Evolutionary conservation across 2,888 invertebrate species (phyloP).

Genomic region (Spilosoma lubricipeda): DNA sequence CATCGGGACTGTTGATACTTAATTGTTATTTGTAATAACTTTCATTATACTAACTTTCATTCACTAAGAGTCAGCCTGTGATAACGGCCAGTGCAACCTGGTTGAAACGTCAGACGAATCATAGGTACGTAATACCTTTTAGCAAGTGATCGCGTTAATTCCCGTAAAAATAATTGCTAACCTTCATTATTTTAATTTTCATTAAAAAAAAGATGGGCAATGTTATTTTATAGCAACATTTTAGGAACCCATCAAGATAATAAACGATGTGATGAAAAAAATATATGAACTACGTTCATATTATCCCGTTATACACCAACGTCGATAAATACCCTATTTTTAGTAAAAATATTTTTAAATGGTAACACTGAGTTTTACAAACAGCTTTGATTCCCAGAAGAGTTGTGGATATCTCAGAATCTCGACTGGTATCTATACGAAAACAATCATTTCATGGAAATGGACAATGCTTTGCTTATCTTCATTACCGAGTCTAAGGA

Average conservation of each 20-base stretch:
- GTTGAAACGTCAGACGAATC: no score
- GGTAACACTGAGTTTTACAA: background rate
- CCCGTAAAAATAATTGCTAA: no score
- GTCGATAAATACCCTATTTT: background rate
- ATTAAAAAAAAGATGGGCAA: background rate
- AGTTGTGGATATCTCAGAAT: conserved; percentile 1
- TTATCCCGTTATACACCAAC: background rate
- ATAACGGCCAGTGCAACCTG: no score
- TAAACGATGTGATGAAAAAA: background rate
- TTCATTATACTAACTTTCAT: no score
- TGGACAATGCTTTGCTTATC: background rate
- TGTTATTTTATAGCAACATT: background rate
- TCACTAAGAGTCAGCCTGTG: no score
- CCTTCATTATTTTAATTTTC: no score
- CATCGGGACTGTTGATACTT: no score
- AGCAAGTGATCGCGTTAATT: no score
- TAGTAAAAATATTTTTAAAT: background rate
- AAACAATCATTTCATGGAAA: background rate
- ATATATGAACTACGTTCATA: background rate
- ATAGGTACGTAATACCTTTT: no score
- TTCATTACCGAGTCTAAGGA: background rate
- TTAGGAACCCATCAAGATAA: background rate
- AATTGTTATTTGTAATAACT: background rate
- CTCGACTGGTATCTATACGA: background rate
- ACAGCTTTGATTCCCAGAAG: background rate